Percentiles rank a stretch among this genome's conserved stretches.
These are phyloP conservation scores for Danio kyathit DNA, from an alignment of 2,797 vertebrate genomes.

Conservation along the genomic window DNA sequence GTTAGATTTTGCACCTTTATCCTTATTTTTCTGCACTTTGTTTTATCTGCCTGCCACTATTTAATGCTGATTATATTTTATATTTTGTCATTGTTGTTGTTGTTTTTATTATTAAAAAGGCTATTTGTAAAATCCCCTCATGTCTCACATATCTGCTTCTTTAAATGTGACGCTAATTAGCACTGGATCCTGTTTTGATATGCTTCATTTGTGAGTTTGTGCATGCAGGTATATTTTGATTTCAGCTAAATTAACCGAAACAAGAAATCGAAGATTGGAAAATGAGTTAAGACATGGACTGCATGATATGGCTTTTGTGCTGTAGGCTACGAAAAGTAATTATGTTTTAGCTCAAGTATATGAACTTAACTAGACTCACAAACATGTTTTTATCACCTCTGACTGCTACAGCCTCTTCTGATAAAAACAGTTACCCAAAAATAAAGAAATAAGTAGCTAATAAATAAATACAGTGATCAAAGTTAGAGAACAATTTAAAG, in stretches of 20 bases:
- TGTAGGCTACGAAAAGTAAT: neutral
- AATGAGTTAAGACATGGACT: neutral
- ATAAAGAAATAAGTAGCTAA: too few relatives aligned
- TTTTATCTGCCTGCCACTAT: neutral
- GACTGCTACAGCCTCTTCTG: too few relatives aligned
- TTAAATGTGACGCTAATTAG: conserved; percentile 8
- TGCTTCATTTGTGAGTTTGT: conserved; percentile 2
- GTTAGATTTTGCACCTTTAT: neutral
- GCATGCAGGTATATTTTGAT: neutral
- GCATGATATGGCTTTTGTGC: neutral
- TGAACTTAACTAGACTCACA: neutral
- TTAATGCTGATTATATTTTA: neutral
- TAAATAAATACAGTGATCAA: too few relatives aligned
- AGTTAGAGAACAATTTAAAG: too few relatives aligned
- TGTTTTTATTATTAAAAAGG: neutral
- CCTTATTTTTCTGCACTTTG: neutral
- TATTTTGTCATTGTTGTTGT: too few relatives aligned
- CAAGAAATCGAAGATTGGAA: conserved; percentile 8
- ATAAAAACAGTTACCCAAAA: too few relatives aligned
- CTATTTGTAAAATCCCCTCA: neutral
- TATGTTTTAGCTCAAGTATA: neutral
- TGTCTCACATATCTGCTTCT: conserved; percentile 4
- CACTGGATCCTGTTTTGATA: neutral
- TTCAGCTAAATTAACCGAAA: neutral
- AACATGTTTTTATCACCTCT: neutral